A percentile compares a stretch with the other conserved stretches of the same genome.
Evolutionary conservation across 2,113 vertebrate species (phyloP).

Genomic region (Xenopus tropicalis): UCB_Xtro_10.0 CM004443.2:178396001-178396500

Average conservation of each 20-base stretch:
- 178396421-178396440: slow-evolving; percentile 87
- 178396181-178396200: slow-evolving; percentile 46
- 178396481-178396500: slow-evolving; percentile 90
- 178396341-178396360: not conserved
- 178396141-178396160: slow-evolving; percentile 71
- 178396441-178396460: slow-evolving; percentile 97
- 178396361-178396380: slow-evolving; percentile 18
- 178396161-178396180: slow-evolving; percentile 51
- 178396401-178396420: slow-evolving; percentile 94
- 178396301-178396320: not conserved
- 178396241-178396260: slow-evolving; percentile 2
- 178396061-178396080: slow-evolving; percentile 61
- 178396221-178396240: slow-evolving; percentile 14
- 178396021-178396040: slow-evolving; percentile 65
- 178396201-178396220: not conserved
- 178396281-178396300: not conserved
- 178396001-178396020: slow-evolving; percentile 44
- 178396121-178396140: slow-evolving; percentile 68
- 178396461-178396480: slow-evolving; percentile 99
- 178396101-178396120: slow-evolving; percentile 66
- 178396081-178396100: slow-evolving; percentile 74
- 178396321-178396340: slow-evolving; percentile 16
- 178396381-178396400: slow-evolving; percentile 78
- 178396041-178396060: slow-evolving; percentile 61
- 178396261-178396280: not conserved